Evolutionary conservation across 1,140 invertebrate species (phyloP).

Genomic region (Diabrotica virgifera): DNA sequence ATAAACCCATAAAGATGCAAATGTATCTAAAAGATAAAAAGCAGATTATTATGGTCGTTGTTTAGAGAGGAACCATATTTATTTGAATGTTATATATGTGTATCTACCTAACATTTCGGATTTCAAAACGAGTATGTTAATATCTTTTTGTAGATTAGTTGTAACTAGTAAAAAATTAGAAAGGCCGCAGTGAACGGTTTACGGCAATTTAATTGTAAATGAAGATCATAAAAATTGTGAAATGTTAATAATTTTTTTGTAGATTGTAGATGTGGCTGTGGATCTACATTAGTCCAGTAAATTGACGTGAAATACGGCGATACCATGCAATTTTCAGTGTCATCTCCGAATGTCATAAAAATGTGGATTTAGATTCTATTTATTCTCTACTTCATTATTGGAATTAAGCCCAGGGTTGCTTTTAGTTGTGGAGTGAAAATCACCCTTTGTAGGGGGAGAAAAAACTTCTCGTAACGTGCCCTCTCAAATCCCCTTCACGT

Average conservation of each 20-base stretch:
- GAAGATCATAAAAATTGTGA: not conserved
- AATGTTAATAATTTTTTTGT: conserved; percentile 1
- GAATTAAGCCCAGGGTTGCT: too few species aligned
- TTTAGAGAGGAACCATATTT: not conserved
- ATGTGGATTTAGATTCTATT: too few species aligned
- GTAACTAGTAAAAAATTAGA: not conserved
- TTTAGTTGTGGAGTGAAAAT: too few species aligned
- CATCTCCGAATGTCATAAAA: too few species aligned
- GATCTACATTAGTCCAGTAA: too few species aligned
- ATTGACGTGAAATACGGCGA: too few species aligned
- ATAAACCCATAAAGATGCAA: not conserved
- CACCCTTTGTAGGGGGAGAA: too few species aligned
- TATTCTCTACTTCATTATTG: too few species aligned
- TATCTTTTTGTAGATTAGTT: not conserved
- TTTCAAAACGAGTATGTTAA: not conserved
- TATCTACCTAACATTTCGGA: not conserved
- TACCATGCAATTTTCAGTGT: too few species aligned
- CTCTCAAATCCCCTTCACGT: too few species aligned
- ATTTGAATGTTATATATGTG: not conserved
- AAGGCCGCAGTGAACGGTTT: not conserved
- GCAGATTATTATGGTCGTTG: not conserved
- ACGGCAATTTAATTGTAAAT: not conserved
- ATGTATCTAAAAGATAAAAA: not conserved
- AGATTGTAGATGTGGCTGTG: not conserved
- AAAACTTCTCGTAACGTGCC: too few species aligned